Percentiles rank a stretch among this genome's conserved stretches.
Conservation (phyloP, 2,113 vertebrate genomes). For the Saccopteryx leptura region DNA sequence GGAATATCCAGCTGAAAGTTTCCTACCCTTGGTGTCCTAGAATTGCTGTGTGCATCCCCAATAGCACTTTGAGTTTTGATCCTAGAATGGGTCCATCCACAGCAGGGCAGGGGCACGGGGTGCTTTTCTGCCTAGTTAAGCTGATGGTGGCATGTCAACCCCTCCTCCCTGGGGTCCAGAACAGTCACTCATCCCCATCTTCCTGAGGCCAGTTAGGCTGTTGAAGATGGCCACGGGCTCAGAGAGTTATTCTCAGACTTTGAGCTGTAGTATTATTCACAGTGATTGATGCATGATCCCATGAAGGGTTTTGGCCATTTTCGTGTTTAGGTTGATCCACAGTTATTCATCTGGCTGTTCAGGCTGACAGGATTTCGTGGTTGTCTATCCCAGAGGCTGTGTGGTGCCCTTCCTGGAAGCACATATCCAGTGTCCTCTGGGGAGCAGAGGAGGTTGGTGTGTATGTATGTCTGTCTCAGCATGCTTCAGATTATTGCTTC, state of each 20-base stretch:
- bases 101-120: not conserved
- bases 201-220: not conserved
- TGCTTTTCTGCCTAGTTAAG: not conserved
- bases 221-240: not conserved
- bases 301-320: conserved; percentile 38
- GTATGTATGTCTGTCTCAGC: conserved; percentile 71
- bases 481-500: conserved; percentile 79
- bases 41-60: not conserved
- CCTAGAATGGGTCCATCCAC: not conserved
- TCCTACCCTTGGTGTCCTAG: not conserved
- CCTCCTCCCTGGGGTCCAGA: not conserved
- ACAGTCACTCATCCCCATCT: not conserved
- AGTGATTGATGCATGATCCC: conserved; percentile 22
- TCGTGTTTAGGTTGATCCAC: conserved; percentile 50
- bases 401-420: conserved; percentile 46
- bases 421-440: conserved; percentile 64
- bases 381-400: not conserved
- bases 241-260: conserved; percentile 11
- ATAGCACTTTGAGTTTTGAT: not conserved
- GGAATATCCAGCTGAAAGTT: not conserved
- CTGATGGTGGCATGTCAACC: not conserved
- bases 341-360: not conserved
- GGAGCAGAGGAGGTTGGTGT: conserved; percentile 65
- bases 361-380: not conserved
- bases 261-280: not conserved